These are phyloP conservation scores for Listronotus oregonensis DNA, from an alignment of 1,140 invertebrate species.

Conservation along the genomic window DNA sequence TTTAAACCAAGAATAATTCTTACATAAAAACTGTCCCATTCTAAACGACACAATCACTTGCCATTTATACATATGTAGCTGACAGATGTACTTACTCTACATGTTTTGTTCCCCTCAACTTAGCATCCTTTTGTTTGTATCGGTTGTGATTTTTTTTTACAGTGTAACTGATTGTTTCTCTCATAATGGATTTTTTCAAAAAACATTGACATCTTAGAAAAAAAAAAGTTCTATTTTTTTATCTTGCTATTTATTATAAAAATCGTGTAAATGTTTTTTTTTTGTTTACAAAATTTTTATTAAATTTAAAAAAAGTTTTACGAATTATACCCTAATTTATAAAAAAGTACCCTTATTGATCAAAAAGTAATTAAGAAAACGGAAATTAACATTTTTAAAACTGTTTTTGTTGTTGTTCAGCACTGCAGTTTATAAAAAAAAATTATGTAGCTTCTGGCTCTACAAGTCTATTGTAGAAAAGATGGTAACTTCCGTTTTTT, in stretches of 20 bases:
- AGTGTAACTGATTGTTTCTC: conserved; percentile 26
- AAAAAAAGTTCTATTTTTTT: conserved; percentile 5
- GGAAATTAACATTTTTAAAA: too few relatives aligned
- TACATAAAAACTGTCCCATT: conserved; percentile 8
- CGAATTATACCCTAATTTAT: too few relatives aligned
- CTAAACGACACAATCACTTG: conserved; percentile 17
- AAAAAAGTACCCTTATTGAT: too few relatives aligned
- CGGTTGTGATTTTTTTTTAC: conserved; percentile 42
- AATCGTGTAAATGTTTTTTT: conserved; percentile 9
- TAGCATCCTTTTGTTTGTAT: conserved; percentile 32
- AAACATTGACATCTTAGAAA: conserved; percentile 33
- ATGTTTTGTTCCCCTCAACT: conserved; percentile 31
- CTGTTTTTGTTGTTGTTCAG: too few relatives aligned
- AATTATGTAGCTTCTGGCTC: too few relatives aligned
- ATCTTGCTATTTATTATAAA: not conserved
- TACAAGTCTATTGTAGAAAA: too few relatives aligned
- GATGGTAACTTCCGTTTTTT: too few relatives aligned
- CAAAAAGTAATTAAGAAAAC: too few relatives aligned
- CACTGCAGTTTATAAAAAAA: too few relatives aligned
- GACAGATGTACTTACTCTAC: conserved; percentile 31
- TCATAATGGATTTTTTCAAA: conserved; percentile 25
- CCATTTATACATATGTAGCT: conserved; percentile 36
- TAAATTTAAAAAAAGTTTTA: too few relatives aligned
- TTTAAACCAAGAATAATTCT: too few relatives aligned
- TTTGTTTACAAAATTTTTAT: conserved; percentile 2